Evolutionary conservation across 1,140 invertebrate genomes (phyloP), one percentile per base, ranked within the genome.

Genomic region (Drusus annulatus): DNA sequence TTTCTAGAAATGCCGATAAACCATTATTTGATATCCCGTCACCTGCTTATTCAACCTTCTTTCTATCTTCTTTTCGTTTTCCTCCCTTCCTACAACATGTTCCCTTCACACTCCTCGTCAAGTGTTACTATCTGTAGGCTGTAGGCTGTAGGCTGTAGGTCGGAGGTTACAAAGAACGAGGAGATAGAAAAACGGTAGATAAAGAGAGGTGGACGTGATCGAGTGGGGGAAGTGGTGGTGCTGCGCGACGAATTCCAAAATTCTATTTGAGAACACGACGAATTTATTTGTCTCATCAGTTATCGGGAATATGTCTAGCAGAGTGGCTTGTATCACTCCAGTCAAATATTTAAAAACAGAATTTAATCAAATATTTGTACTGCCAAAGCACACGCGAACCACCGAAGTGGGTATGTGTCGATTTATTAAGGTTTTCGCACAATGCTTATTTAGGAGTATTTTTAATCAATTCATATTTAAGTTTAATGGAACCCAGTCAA

Each of bases 191-290:
- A 73, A 19, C 10, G 45, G 36, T 17, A 21, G 31, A 51, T 17
- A 25, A 73, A 50, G 31, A 21, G 52, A 17, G 52, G 25, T 13
- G 69, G 69, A 73, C 17, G 69, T 21, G 13, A 25, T 23, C 36
- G 36, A 45, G 36, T 45, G 36, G 36, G 36, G 36, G 36, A 45
- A 45, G 1, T n/a, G 68, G 68, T 60, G 56, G 52, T 10, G 76
- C 78, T 58, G 65, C 58, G 71, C 79, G 78, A 76, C 78, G 74
- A 78, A 80, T 82, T 82, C 75, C 74, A 73, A 79, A 79, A 79
- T 82, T 76, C 69, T 68, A 82, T 82, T 77, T 79, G 78, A 74
- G 75, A 80, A 79, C 78, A 71, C 56, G 19, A 58, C 73, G 74
- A 63, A 65, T 51, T 54, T 23, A 16, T 45, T 69, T 56, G 69